These are phyloP conservation scores for Catostomus latipinnis DNA, from an alignment of 2,797 vertebrate genomes.

Conservation along the genomic window DNA sequence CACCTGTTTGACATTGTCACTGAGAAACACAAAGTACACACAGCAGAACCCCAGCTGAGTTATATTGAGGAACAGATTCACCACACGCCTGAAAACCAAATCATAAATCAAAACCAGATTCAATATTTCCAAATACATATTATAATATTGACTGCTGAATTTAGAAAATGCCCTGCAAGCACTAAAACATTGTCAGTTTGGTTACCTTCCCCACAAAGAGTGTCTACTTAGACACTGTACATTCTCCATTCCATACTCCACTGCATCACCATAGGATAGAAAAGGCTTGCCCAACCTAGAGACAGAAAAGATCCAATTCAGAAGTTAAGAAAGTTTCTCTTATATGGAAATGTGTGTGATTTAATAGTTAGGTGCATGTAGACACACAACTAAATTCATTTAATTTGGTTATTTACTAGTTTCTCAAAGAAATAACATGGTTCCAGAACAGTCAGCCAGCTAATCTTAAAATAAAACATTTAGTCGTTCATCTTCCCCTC, in stretches of 20 bases:
- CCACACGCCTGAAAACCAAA: slow-evolving; percentile 74
- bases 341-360: background rate
- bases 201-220: slow-evolving; percentile 90
- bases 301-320: background rate
- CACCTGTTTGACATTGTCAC: slow-evolving; percentile 96
- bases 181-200: background rate
- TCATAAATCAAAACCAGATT: background rate
- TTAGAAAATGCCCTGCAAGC: too few species aligned
- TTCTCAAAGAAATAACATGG: too few species aligned
- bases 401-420: too few species aligned
- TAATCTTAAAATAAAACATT: too few species aligned
- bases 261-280: slow-evolving; percentile 86
- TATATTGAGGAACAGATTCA: slow-evolving; percentile 90
- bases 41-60: slow-evolving; percentile 98
- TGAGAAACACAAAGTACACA: slow-evolving; percentile 96
- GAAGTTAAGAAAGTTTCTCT: background rate
- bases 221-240: slow-evolving; percentile 83
- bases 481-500: too few species aligned
- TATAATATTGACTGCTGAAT: too few species aligned
- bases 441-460: too few species aligned
- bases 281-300: slow-evolving; percentile 86
- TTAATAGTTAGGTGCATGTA: background rate
- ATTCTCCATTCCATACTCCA: slow-evolving; percentile 89
- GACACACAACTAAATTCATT: too few species aligned
- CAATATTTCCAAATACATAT: too few species aligned